phyloP scores from a whole-genome alignment of 2,888 invertebrate species.

The Pycnomerus fuliginosus region DNA sequence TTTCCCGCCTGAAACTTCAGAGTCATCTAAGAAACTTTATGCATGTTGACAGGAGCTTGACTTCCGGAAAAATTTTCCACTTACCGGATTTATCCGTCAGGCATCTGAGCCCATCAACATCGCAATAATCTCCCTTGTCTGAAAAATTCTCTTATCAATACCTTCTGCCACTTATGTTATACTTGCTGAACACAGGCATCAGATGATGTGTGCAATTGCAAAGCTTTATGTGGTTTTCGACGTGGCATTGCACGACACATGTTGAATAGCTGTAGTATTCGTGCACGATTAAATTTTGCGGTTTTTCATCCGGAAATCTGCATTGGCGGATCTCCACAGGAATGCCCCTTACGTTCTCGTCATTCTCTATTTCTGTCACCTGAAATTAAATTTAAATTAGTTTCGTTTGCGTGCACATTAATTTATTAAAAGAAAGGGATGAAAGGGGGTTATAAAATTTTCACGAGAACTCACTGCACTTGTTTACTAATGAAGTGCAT shows the following conservation, averaged over 20 bases:
- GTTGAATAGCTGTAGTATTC: slow-evolving; percentile 60
- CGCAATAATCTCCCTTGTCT: slow-evolving; percentile 55
- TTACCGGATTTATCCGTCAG: slow-evolving; percentile 55
- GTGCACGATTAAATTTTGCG: slow-evolving; percentile 53
- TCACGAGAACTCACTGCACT: no score
- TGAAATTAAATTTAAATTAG: no score
- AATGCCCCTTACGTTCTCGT: slow-evolving; percentile 56
- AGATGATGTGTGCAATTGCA: slow-evolving; percentile 67
- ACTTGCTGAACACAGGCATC: slow-evolving; percentile 59
- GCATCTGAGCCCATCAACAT: slow-evolving; percentile 58
- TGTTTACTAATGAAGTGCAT: no score
- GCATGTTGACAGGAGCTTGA: no score
- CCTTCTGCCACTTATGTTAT: not conserved
- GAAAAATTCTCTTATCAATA: slow-evolving; percentile 38
- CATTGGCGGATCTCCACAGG: slow-evolving; percentile 57
- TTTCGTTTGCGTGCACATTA: no score
- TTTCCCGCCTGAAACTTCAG: no score
- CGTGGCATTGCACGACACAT: slow-evolving; percentile 62
- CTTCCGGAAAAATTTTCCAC: no score
- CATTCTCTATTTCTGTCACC: slow-evolving; percentile 63
- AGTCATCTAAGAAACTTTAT: no score
- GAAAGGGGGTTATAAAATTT: no score
- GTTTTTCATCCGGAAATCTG: slow-evolving; percentile 58
- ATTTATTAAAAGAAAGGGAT: no score
- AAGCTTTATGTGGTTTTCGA: slow-evolving; percentile 54